These are phyloP conservation scores for Rhynchonycteris naso DNA, from an alignment of 2,797 vertebrate species.

Conservation along the genomic window DNA sequence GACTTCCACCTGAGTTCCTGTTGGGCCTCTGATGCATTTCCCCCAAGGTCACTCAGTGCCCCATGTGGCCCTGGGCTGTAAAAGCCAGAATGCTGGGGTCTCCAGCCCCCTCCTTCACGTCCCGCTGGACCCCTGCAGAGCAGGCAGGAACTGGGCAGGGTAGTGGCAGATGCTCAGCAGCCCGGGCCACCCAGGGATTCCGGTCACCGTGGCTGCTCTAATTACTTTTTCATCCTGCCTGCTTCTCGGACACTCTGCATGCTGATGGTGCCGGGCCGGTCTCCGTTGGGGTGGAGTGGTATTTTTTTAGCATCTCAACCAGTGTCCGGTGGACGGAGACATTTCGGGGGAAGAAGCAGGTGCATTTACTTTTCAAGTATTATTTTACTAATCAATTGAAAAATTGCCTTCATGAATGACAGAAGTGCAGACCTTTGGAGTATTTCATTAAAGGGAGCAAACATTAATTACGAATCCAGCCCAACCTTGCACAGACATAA, in stretches of 20 bases:
- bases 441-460: conserved; percentile 92
- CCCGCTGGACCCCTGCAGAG: background rate
- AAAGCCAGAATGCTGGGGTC: background rate
- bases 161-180: conserved; percentile 66
- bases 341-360: conserved; percentile 90
- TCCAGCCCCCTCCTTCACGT: background rate
- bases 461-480: conserved; percentile 90
- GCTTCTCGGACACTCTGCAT: conserved; percentile 83
- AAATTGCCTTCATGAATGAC: conserved; percentile 96
- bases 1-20: rapidly evolving
- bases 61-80: background rate
- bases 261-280: conserved; percentile 83
- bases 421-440: conserved; percentile 91
- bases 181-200: conserved; percentile 84
- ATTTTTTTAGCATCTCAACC: conserved; percentile 87
- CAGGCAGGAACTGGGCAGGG: conserved; percentile 27
- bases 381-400: conserved; percentile 96
- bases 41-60: background rate
- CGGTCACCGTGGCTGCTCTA: conserved; percentile 79
- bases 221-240: conserved; percentile 83
- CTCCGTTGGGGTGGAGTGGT: conserved; percentile 85
- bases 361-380: conserved; percentile 97
- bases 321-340: conserved; percentile 94
- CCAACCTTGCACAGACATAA: conserved; percentile 91
- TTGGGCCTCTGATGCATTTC: background rate